Evolutionary conservation across 2,888 invertebrate species (phyloP), one percentile per base, ranked within the genome.

Genomic region (Argyresthia albistria): DNA sequence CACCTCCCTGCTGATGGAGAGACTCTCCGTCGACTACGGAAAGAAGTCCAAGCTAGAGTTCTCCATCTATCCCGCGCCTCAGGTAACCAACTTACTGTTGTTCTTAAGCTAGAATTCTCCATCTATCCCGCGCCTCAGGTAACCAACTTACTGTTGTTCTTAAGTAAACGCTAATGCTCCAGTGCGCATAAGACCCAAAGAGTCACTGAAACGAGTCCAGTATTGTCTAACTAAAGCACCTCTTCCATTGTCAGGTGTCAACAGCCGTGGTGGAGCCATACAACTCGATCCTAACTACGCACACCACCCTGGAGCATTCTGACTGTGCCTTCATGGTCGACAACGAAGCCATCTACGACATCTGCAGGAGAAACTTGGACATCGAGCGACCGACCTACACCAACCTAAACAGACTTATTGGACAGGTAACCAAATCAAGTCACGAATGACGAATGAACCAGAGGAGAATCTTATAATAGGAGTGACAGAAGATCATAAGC

Each of bases 111-210:
- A 25, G 96, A 96, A 78, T 97, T 98, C 80, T 94, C 96, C 53
- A 95, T 97, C 64, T 98, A 98, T 75, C 97, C 97, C 8, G 97
- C 97, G 9, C 97, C 97, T 7, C 96, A 96, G 89, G 95, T 94
- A 80, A 71, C 76, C 15, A 48, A 14, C 1, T 43, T 8, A 12
- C n/a, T 46, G 4, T n/a, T n/a, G n/a, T n/a, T n/a, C n/a, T n/a
- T n/a, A 97, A 97, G 74, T n/a, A n/a, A n/a, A n/a, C n/a, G n/a
- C n/a, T n/a, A n/a, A n/a, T n/a, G 25, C 25, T 25, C 25, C 6
- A 6, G 25, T 4, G 25, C 25, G 3, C 25, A 4, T 25, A 25
- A 25, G 25, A 25, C 25, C 25, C 25, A 25, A 25, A 25, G 25
- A 25, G 25, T 25, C 25, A 25, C 25, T 25, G 6, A 25, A 25